These are phyloP conservation scores for Zophobas morio DNA, from an alignment of 1,140 invertebrate genomes.

Conservation along the genomic window DNA sequence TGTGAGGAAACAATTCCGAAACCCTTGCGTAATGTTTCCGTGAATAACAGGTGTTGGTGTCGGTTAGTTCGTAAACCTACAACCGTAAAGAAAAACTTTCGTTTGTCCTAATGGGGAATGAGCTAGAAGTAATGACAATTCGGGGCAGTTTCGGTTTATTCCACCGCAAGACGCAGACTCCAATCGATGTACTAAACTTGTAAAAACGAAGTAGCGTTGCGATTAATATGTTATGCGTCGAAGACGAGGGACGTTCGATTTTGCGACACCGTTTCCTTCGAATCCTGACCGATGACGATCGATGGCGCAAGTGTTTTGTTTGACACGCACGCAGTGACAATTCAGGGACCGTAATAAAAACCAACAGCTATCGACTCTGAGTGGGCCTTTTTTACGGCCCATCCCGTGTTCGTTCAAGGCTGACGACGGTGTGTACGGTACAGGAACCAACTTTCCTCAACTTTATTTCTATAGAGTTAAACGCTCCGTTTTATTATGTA, in stretches of 20 bases:
- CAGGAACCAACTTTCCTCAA: neutral
- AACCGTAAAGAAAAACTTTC: too few species aligned
- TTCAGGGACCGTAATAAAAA: neutral
- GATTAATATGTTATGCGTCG: neutral
- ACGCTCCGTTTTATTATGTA: slow-evolving; percentile 27
- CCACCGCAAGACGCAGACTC: too few species aligned
- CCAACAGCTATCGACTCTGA: neutral
- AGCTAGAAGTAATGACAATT: too few species aligned
- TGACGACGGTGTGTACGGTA: neutral
- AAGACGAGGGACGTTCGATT: neutral
- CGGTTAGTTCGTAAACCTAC: neutral
- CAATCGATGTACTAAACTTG: too few species aligned
- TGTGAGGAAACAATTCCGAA: neutral
- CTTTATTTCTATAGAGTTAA: slow-evolving; percentile 4
- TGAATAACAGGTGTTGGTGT: neutral
- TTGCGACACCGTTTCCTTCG: neutral
- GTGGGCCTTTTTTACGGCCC: too few species aligned
- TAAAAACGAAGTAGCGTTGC: too few species aligned
- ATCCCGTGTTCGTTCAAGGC: too few species aligned
- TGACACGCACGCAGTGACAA: too few species aligned
- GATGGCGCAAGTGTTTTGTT: too few species aligned
- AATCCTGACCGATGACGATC: too few species aligned
- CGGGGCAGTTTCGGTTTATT: too few species aligned
- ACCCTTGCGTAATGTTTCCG: neutral
- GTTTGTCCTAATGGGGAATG: too few species aligned